Evolutionary conservation across 2,113 vertebrate species (phyloP).

Genomic region (Gobius niger): DNA sequence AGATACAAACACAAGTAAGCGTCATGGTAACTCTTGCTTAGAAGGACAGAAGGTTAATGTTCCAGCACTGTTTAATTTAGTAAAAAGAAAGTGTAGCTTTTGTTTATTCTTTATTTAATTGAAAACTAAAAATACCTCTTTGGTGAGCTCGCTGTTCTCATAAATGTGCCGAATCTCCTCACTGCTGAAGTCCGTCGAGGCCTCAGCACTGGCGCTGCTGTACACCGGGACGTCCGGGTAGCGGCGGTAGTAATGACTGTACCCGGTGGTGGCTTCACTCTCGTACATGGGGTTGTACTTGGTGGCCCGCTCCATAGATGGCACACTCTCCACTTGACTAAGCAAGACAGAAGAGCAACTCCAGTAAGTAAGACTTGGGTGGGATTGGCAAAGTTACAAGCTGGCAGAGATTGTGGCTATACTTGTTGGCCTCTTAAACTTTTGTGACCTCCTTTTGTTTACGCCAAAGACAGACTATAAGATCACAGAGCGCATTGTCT

Average conservation of each 20-base stretch:
- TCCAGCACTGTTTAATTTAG: too few species aligned
- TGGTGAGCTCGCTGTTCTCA: constrained; percentile 90
- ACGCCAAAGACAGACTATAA: constrained; percentile 5
- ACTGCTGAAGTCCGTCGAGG: constrained; percentile 89
- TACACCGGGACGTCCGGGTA: constrained; percentile 80
- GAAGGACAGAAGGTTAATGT: too few species aligned
- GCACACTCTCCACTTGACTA: constrained; percentile 83
- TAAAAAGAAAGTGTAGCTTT: too few species aligned
- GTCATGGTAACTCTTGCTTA: too few species aligned
- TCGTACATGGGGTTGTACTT: constrained; percentile 92
- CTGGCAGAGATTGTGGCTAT: not conserved
- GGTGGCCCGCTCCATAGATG: constrained; percentile 86
- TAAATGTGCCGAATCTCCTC: constrained; percentile 95
- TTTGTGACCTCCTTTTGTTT: constrained; percentile 12
- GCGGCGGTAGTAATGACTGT: constrained; percentile 82
- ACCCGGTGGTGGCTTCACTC: constrained; percentile 81
- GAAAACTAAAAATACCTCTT: constrained; percentile 77
- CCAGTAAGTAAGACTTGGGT: not conserved
- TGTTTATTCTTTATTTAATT: too few species aligned
- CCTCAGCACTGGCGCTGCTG: constrained; percentile 84
- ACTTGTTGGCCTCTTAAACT: constrained; percentile 28
- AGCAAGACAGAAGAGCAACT: not conserved
- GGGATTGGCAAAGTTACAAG: not conserved
- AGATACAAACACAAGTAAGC: too few species aligned
- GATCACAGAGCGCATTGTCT: constrained; percentile 20